These are phyloP conservation scores for Synanceia verrucosa DNA, from an alignment of 2,797 vertebrate species.

Conservation along the genomic window DNA sequence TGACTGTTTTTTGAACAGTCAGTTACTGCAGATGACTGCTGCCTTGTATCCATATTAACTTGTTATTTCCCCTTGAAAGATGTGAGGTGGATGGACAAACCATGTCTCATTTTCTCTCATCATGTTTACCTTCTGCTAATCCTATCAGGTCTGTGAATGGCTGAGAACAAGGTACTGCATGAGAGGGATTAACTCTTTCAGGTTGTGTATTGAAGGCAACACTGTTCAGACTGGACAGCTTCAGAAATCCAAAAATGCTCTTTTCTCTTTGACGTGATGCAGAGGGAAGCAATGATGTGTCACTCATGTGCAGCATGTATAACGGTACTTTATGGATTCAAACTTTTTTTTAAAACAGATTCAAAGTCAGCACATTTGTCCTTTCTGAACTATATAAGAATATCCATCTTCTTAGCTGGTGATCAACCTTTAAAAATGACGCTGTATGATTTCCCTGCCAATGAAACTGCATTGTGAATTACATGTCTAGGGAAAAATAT, in stretches of 20 bases:
- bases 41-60: neutral
- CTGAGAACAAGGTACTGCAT: conserved; percentile 21
- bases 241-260: neutral
- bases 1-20: too few relatives aligned
- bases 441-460: too few relatives aligned
- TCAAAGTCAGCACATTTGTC: neutral
- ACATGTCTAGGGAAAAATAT: too few relatives aligned
- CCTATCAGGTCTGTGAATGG: conserved; percentile 17
- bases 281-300: neutral
- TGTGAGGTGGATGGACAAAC: conserved; percentile 4
- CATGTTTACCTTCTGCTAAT: conserved; percentile 35
- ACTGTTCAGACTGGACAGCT: neutral
- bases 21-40: neutral
- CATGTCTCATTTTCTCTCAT: conserved; percentile 7
- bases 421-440: neutral
- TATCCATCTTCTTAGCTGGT: neutral
- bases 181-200: conserved; percentile 43
- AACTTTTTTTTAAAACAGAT: neutral
- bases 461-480: too few relatives aligned
- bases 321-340: neutral
- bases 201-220: conserved; percentile 22
- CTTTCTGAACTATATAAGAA: neutral
- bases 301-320: neutral
- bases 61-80: conserved; percentile 52
- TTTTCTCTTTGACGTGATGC: neutral